Percentiles rank a stretch among this genome's conserved stretches.
phyloP scores from a whole-genome alignment of 1,140 invertebrate genomes.

The Mya arenaria region DNA sequence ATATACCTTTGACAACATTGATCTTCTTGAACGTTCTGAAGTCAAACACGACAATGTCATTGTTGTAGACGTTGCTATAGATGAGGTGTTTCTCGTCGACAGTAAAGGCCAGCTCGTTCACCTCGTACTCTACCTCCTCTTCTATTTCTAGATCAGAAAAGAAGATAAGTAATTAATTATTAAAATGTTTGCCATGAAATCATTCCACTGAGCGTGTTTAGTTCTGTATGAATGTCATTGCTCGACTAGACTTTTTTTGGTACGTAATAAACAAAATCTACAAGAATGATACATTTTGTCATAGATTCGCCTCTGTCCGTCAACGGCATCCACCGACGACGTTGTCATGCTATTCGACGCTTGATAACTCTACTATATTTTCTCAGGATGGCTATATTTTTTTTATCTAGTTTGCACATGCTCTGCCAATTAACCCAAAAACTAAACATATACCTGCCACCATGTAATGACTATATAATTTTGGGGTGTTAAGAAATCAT shows the following conservation, averaged over 20 bases:
- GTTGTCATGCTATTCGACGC: too few relatives aligned
- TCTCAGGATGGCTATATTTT: too few relatives aligned
- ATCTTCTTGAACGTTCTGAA: conserved; percentile 32
- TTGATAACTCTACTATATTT: too few relatives aligned
- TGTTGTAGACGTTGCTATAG: conserved; percentile 49
- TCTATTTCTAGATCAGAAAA: conserved; percentile 15
- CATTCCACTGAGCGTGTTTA: background rate
- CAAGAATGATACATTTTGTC: too few relatives aligned
- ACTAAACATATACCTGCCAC: too few relatives aligned
- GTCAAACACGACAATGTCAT: conserved; percentile 50
- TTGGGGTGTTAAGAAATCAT: too few relatives aligned
- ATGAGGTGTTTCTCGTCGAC: conserved; percentile 37
- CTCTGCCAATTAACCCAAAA: too few relatives aligned
- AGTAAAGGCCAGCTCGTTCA: conserved; percentile 28
- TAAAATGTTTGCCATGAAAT: background rate
- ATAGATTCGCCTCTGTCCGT: too few relatives aligned
- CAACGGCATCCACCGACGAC: too few relatives aligned
- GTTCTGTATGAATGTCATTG: background rate
- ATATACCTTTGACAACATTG: conserved; percentile 32
- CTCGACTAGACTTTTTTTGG: background rate
- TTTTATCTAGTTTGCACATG: too few relatives aligned
- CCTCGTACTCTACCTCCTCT: conserved; percentile 37
- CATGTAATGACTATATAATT: too few relatives aligned
- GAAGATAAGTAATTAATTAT: too few relatives aligned
- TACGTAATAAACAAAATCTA: background rate